Percentiles rank a stretch among this genome's conserved stretches.
phyloP scores from a whole-genome alignment of 2,113 vertebrate species.

The Albula glossodonta region DNA sequence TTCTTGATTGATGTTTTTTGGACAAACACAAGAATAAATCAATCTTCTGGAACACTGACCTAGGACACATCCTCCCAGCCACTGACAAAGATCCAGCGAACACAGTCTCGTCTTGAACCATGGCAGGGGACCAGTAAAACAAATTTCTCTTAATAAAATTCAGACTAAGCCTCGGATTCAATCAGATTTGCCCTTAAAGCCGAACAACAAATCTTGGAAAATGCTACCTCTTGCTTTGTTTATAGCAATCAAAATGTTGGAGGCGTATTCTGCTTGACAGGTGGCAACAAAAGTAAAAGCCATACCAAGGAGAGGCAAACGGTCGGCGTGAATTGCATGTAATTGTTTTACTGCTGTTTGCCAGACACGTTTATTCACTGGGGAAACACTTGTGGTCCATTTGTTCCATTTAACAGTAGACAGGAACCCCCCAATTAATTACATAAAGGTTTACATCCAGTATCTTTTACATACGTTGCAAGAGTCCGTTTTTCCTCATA shows the following conservation, averaged over 20 bases:
- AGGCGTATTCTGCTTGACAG: no score
- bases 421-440: not conserved
- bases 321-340: no score
- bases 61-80: not conserved
- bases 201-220: conserved; percentile 18
- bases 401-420: not conserved
- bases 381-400: no score
- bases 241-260: conserved; percentile 10
- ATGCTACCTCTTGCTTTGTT: conserved; percentile 17
- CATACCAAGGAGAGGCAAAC: no score
- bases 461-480: not conserved
- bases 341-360: no score
- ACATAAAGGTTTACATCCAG: not conserved
- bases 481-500: not conserved
- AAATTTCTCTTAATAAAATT: not conserved
- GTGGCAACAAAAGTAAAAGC: no score
- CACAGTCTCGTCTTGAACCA: not conserved
- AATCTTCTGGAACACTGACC: not conserved
- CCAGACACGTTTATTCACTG: no score
- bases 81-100: not conserved
- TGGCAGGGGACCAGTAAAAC: not conserved
- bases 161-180: not conserved
- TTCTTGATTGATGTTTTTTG: conserved; percentile 4
- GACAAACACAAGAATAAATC: not conserved
- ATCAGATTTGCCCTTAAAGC: not conserved